Conservation (phyloP, 2,113 vertebrate species). For the Ailuropoda melanoleuca region DNA sequence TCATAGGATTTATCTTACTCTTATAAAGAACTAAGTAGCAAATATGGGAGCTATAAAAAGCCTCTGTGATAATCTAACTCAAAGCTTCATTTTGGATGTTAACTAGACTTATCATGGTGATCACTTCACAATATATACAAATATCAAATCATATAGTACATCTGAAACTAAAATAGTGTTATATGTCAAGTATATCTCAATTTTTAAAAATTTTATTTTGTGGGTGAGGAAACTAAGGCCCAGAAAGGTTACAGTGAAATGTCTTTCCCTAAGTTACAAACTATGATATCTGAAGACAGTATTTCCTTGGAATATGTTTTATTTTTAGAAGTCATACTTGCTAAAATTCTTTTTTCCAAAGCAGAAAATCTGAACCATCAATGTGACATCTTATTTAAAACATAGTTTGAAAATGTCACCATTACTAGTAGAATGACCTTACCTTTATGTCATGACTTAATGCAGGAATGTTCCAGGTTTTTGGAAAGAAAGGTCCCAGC, state of each 20-base stretch:
- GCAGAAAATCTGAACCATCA: slow-evolving; percentile 7
- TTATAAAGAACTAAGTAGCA: background rate
- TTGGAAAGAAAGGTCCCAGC: background rate
- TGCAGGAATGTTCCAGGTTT: background rate
- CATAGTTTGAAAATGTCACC: background rate
- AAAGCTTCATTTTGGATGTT: background rate
- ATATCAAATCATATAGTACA: background rate
- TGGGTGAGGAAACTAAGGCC: background rate
- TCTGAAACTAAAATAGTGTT: background rate
- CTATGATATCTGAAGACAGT: background rate
- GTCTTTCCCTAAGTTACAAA: slow-evolving; percentile 14
- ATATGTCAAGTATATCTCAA: background rate
- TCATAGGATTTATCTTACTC: background rate
- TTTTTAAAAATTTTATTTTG: background rate
- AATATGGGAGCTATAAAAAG: background rate
- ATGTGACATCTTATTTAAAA: background rate
- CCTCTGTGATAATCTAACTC: background rate
- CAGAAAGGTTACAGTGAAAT: background rate
- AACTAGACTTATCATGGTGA: background rate
- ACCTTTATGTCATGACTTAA: background rate
- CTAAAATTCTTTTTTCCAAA: slow-evolving; percentile 33
- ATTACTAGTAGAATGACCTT: background rate
- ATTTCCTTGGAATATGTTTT: background rate
- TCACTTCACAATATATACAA: background rate
- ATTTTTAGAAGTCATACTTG: slow-evolving; percentile 34